These are phyloP conservation scores for Indicator maculatus DNA, from an alignment of 2,113 vertebrate genomes.

Conservation along the genomic window DNA sequence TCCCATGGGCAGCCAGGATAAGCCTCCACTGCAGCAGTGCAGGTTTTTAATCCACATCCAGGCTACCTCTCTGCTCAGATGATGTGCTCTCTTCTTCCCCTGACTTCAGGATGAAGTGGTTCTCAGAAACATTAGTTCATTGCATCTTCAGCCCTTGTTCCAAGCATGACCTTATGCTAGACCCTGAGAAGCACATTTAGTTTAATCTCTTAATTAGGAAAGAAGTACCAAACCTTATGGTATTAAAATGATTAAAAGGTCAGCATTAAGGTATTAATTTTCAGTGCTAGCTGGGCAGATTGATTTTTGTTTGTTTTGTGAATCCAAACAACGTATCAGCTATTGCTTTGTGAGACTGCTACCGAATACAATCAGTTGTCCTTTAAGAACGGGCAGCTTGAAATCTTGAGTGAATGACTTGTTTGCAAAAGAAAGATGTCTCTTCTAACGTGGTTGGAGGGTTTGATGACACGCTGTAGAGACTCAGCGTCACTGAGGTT, in stretches of 20 bases:
- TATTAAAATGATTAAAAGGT: conserved; percentile 57
- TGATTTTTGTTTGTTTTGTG: neutral
- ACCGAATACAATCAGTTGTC: neutral
- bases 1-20: neutral
- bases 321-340: neutral
- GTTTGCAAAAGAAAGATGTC: neutral
- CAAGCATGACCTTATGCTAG: neutral
- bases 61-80: neutral
- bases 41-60: neutral
- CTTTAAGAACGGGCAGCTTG: neutral
- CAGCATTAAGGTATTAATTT: conserved; percentile 50
- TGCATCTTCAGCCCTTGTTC: neutral
- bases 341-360: neutral
- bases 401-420: neutral
- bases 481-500: neutral
- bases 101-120: rapidly evolving
- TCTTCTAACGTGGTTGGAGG: neutral
- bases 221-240: conserved; percentile 34
- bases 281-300: neutral
- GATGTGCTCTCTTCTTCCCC: neutral
- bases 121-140: neutral
- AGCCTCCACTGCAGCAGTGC: neutral
- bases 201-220: conserved; percentile 49
- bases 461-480: neutral
- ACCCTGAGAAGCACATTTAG: neutral